These are phyloP conservation scores for Omphaloscelis lunosa DNA, from an alignment of 2,888 invertebrate species.

Conservation along the genomic window DNA sequence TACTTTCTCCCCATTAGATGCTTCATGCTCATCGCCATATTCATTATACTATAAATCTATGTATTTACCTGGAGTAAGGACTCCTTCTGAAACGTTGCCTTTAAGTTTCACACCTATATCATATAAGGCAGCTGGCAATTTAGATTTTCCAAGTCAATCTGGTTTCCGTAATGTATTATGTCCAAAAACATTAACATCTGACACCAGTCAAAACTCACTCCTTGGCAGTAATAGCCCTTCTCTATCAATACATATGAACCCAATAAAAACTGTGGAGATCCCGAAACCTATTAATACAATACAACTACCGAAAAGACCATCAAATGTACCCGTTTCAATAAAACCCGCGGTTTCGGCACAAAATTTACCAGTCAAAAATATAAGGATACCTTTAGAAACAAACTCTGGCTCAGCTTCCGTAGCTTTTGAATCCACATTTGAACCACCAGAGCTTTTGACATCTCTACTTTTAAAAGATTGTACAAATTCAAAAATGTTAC, in stretches of 20 bases:
- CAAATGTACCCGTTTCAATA: background rate
- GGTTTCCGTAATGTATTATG: background rate
- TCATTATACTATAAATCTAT: conserved; percentile 37
- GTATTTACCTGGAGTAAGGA: conserved; percentile 43
- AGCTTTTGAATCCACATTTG: background rate
- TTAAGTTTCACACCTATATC: conserved; percentile 1
- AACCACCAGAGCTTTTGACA: background rate
- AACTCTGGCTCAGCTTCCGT: background rate
- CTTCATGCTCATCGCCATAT: background rate
- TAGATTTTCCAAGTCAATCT: background rate
- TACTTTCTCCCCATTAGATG: background rate
- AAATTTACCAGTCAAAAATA: background rate
- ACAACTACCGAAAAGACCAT: conserved; percentile 3
- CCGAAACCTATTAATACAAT: background rate
- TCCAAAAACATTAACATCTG: background rate
- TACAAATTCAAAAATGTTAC: background rate
- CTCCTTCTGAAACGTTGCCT: conserved; percentile 4
- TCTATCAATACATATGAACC: background rate
- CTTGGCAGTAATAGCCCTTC: background rate
- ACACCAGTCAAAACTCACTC: background rate
- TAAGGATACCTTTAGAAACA: background rate
- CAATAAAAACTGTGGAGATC: background rate
- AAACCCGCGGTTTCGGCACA: background rate
- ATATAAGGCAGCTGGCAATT: background rate
- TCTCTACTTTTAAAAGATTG: too few species aligned